Conservation (phyloP, 2,113 vertebrate species). For the Microtus oregoni region DNA sequence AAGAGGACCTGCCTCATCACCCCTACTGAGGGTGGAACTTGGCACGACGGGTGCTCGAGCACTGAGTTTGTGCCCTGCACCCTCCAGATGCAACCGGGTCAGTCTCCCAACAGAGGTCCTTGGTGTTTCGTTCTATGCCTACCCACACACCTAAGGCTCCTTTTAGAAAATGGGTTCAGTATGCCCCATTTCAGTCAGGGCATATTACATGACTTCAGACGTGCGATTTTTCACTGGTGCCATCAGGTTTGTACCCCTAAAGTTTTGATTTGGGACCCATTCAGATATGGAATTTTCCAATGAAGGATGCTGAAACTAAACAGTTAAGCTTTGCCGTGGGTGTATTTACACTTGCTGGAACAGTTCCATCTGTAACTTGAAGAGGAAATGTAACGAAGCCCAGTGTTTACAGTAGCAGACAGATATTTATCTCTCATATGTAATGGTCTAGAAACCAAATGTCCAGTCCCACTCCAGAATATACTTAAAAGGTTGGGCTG, state of each 20-base stretch:
- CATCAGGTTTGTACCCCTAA: background rate
- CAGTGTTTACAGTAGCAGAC: background rate
- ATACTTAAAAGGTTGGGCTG: background rate
- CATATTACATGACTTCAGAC: background rate
- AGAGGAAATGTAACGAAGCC: background rate
- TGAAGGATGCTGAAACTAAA: background rate
- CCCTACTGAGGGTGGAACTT: background rate
- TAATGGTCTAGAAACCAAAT: conserved; percentile 27
- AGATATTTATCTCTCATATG: background rate
- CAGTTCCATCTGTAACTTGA: background rate
- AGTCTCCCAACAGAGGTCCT: background rate
- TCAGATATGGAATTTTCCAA: background rate
- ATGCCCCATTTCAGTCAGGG: background rate
- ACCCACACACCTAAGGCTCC: background rate
- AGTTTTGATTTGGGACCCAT: background rate
- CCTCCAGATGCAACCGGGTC: too few species aligned
- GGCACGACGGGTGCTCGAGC: background rate
- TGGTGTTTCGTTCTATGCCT: background rate
- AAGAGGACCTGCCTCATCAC: background rate
- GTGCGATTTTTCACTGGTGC: background rate
- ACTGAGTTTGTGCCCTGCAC: background rate
- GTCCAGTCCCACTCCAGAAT: background rate
- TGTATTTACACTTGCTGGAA: background rate
- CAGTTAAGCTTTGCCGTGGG: background rate
- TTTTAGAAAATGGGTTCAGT: background rate